A percentile compares a stretch with the other conserved stretches of the same genome.
These are phyloP conservation scores for Plutella xylostella DNA, from an alignment of 2,888 invertebrate genomes.

Conservation along the genomic window DNA sequence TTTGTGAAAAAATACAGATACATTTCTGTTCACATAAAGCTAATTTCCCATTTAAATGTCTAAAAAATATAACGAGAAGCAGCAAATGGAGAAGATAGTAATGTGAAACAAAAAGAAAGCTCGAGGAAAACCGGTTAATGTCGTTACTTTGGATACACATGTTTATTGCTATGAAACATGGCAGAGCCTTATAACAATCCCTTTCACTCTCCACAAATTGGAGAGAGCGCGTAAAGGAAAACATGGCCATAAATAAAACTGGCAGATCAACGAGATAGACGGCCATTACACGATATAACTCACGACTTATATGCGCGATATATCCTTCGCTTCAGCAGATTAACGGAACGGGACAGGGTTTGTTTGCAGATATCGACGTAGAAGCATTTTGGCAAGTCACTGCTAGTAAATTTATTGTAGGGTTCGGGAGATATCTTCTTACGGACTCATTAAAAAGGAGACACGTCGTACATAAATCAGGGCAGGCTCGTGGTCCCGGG, in stretches of 20 bases:
- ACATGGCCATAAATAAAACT: conserved; percentile 68
- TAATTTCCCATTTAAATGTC: too few species aligned
- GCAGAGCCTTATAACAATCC: conserved; percentile 64
- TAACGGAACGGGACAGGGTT: conserved; percentile 59
- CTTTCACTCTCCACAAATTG: conserved; percentile 70
- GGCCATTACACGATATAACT: conserved; percentile 65
- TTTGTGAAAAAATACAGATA: too few species aligned
- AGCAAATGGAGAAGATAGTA: conserved; percentile 31
- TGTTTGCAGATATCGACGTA: conserved; percentile 64
- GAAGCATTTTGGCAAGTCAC: conserved; percentile 59
- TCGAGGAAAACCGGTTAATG: conserved; percentile 52
- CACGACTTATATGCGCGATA: conserved; percentile 62
- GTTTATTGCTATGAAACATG: conserved; percentile 68
- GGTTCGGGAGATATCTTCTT: conserved; percentile 65
- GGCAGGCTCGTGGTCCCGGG: conserved; percentile 37
- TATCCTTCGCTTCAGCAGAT: conserved; percentile 56
- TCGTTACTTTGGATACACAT: conserved; percentile 65
- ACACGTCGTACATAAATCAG: conserved; percentile 69
- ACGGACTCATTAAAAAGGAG: conserved; percentile 69
- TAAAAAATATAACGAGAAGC: conserved; percentile 1
- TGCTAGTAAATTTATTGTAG: conserved; percentile 60
- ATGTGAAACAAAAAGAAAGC: conserved; percentile 32
- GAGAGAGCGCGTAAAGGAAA: conserved; percentile 67
- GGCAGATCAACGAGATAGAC: conserved; percentile 68
- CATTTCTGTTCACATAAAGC: too few species aligned